Evolutionary conservation across 2,888 invertebrate species (phyloP), one percentile per base, ranked within the genome.

Genomic region (Hemaris fuciformis): DNA sequence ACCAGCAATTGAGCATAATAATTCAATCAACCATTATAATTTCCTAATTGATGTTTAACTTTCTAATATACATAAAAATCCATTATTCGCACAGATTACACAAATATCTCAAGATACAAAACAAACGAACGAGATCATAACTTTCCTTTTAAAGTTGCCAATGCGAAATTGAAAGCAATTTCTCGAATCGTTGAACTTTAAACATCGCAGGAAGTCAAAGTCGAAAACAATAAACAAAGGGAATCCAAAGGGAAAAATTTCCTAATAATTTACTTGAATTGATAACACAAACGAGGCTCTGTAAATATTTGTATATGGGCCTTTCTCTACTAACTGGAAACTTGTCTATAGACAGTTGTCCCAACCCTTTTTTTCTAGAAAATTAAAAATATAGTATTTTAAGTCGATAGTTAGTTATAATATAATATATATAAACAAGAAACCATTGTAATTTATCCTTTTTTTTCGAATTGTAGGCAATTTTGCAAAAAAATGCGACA

Each of bases 191-290:
- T 70, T 82, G 81, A 75, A 74, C 73, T 70, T 70, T 69, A 80
- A 83, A 81, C 75, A 79, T 76, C 81, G 74, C 69, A 81, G 80
- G 71, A 73, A 83, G 81, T 79, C 76, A 77, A 81, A 81, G 76
- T 82, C 79, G 80, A 80, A 82, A 85, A 85, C 85, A 85, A 86
- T 83, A 83, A 85, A 80, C 81, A 79, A 73, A 68, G 74, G 74
- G 67, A 72, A 70, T 77, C 70, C 75, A 74, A 74, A 68, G 73
- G 73, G 73, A 76, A 83, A 84, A 81, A 82, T 82, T 79, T 72
- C 70, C 66, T 75, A 77, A 80, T 81, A 79, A 83, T 82, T 84
- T 80, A 74, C 76, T 27, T 56, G 15, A n/a, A n/a, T 22, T 31
- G 42, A 42, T 57, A 56, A 43, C 42, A 41, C 31, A 25, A 41